These are phyloP conservation scores for Bettongia penicillata DNA, from an alignment of 2,113 vertebrate genomes.

Conservation along the genomic window DNA sequence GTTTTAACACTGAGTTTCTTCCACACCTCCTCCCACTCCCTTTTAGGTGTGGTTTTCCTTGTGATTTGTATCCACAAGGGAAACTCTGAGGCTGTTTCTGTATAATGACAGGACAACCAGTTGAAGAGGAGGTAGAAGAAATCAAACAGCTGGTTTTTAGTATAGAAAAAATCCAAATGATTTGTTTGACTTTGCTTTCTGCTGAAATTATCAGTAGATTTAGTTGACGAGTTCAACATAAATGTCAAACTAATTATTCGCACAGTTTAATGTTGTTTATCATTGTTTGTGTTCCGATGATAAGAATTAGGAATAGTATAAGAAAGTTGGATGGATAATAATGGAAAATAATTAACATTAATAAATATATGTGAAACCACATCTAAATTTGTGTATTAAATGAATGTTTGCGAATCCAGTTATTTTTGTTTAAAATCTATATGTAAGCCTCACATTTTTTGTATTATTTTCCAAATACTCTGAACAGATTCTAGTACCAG, in stretches of 20 bases:
- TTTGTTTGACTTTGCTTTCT: background rate
- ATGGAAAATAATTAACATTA: background rate
- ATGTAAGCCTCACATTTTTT: background rate
- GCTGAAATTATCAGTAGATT: background rate
- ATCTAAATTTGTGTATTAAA: background rate
- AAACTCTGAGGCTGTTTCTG: background rate
- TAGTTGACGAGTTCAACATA: background rate
- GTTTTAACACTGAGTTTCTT: background rate
- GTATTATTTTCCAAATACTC: conserved; percentile 37
- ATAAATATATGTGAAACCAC: conserved; percentile 1
- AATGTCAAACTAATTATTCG: conserved; percentile 13
- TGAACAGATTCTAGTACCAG: conserved; percentile 88
- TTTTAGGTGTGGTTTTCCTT: background rate
- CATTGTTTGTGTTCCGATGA: background rate
- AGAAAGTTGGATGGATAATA: background rate
- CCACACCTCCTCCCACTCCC: background rate
- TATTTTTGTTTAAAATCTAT: conserved; percentile 10
- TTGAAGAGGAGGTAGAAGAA: background rate
- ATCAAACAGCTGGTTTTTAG: background rate
- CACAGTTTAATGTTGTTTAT: background rate
- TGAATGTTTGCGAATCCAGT: background rate
- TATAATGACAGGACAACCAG: background rate
- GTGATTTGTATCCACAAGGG: background rate
- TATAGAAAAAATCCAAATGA: background rate
- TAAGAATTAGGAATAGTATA: background rate